Base-by-base conservation (phyloP, 92 coral and sea anemone species). In the Palythoa grandiflora region DNA sequence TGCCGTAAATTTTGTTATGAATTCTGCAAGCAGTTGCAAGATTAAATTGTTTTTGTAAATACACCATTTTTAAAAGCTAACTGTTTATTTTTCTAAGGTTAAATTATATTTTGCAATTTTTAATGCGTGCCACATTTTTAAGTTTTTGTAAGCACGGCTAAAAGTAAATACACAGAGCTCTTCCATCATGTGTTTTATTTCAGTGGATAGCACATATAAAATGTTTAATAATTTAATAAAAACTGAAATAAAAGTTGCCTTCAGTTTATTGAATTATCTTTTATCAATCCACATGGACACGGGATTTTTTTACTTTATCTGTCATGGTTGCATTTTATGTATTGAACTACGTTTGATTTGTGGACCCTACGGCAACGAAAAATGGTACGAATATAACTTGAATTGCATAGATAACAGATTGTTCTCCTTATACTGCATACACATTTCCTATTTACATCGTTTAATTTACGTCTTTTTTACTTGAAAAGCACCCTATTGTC, bases 191-290 rank as follows among this genome's bases (percentile, higher is more conserved):
- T 80, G 73, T 48, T 39, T 80, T 79, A 1, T 44, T 44, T 44
- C 55, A 61, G 40, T 39, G n/a, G 74, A 80, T 9, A 21, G 74
- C 73, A 80, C 85, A 80, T 80, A 74, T 80, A 80, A 80, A 80
- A 61, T 61, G 20, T 44, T 80, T 19, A 80, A 38, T 63, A 63
- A 60, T 80, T 38, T 44, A 54, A 78, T 20, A 17, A 78, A 78
- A 36, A 36, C 55, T 28, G 5, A 54, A 28, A 78, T 36, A 20
- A 78, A 78, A 78, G 36, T 17, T 35, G 61, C 9, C 37, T 11
- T 78, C 3, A 51, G 9, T 47, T 28, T 28, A 28, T 28, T 28
- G 28, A 28, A 28, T 28, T 28, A 28, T 28, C 28, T 28, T 28
- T 28, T 28, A 28, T 28, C 28, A 28, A 28, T 28, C 28, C 28